Evolutionary conservation across 1,140 invertebrate genomes (phyloP).

Genomic region (Capitella teleta): DNA sequence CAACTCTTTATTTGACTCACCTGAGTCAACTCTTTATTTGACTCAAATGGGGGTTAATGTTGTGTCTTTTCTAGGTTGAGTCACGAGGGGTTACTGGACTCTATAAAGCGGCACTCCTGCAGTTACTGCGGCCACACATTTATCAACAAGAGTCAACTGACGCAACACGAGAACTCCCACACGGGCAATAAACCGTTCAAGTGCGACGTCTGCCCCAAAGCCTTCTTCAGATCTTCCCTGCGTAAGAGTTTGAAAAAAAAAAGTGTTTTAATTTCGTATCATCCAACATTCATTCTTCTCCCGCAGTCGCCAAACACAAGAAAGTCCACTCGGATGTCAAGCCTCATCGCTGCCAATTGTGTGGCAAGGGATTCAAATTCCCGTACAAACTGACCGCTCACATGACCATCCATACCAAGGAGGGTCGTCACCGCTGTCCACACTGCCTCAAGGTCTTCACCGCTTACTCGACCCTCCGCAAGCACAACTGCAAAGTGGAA

Average conservation of each 20-base stretch:
- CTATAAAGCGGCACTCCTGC: slow-evolving; percentile 40
- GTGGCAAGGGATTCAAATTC: slow-evolving; percentile 19
- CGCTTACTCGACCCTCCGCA: not conserved
- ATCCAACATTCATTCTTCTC: too few relatives aligned
- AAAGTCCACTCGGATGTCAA: slow-evolving; percentile 77
- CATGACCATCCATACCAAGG: slow-evolving; percentile 58
- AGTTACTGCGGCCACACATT: slow-evolving; percentile 67
- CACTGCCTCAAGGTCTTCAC: slow-evolving; percentile 4
- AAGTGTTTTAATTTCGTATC: not conserved
- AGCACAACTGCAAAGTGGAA: slow-evolving; percentile 1
- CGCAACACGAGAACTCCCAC: slow-evolving; percentile 62
- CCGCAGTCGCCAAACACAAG: slow-evolving; percentile 47
- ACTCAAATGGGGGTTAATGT: not conserved
- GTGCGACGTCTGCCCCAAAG: slow-evolving; percentile 50
- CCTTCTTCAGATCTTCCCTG: slow-evolving; percentile 48
- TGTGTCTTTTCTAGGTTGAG: not conserved
- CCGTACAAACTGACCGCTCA: slow-evolving; percentile 37
- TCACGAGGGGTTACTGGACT: not conserved
- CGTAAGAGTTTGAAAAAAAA: not conserved
- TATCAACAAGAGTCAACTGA: slow-evolving; percentile 71
- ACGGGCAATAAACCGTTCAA: slow-evolving; percentile 45
- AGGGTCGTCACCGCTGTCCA: slow-evolving; percentile 17
- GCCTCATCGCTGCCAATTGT: slow-evolving; percentile 19
- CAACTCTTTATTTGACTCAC: not conserved
- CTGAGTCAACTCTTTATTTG: not conserved